These are phyloP conservation scores for Telenomus remus DNA, from an alignment of 1,140 invertebrate genomes.

Conservation along the genomic window DNA sequence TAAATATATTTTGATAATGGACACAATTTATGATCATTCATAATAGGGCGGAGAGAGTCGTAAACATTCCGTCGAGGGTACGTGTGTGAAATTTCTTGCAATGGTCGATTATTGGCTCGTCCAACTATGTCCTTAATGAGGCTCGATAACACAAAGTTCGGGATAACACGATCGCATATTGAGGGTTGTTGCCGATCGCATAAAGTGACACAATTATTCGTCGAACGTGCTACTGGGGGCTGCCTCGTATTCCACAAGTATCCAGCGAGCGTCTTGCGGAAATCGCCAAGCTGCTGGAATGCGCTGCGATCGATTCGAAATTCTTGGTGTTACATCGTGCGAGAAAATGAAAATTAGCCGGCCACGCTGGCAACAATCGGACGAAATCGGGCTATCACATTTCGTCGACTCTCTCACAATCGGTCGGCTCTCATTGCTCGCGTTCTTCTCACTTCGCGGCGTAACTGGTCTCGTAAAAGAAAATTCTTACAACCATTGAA, in stretches of 20 bases:
- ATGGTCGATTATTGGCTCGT: too few relatives aligned
- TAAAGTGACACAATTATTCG: constrained; percentile 51
- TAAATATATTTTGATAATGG: too few relatives aligned
- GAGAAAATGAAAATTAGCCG: constrained; percentile 60
- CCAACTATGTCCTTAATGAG: too few relatives aligned
- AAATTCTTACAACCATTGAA: constrained; percentile 59
- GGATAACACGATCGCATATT: constrained; percentile 22
- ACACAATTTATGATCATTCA: too few relatives aligned
- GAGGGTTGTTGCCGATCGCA: constrained; percentile 35
- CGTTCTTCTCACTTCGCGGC: constrained; percentile 54
- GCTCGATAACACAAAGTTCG: not conserved
- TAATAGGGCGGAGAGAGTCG: too few relatives aligned
- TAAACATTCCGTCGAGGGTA: too few relatives aligned
- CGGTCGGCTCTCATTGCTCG: constrained; percentile 43
- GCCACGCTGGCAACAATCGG: constrained; percentile 52
- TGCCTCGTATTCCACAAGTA: constrained; percentile 47
- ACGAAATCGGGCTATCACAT: constrained; percentile 48
- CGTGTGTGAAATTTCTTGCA: too few relatives aligned
- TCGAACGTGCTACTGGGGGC: constrained; percentile 34
- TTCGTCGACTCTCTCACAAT: constrained; percentile 31
- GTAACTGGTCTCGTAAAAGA: constrained; percentile 56
- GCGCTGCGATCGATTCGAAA: constrained; percentile 48
- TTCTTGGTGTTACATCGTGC: constrained; percentile 56
- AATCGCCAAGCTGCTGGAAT: constrained; percentile 52
- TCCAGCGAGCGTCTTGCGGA: constrained; percentile 51